Conservation (phyloP, 2,113 vertebrate genomes). For the Tinamus guttatus region DNA sequence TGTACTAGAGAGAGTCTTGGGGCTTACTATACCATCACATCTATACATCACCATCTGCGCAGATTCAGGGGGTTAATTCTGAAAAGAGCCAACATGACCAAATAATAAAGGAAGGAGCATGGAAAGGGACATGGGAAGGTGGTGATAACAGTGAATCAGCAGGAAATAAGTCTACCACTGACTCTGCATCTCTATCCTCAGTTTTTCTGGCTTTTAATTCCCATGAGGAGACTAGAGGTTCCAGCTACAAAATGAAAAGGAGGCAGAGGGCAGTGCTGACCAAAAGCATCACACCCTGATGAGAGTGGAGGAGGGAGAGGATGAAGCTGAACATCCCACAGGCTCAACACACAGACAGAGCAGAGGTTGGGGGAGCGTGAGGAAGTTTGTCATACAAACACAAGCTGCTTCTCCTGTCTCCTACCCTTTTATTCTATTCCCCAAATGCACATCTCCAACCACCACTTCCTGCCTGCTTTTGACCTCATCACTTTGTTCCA, state of each 20-base stretch:
- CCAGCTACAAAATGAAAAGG: neutral
- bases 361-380: neutral
- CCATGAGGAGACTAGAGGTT: neutral
- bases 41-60: constrained; percentile 6
- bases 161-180: neutral
- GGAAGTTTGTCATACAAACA: neutral
- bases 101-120: neutral
- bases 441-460: neutral
- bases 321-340: neutral
- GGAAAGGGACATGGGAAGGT: neutral
- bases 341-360: rapidly evolving
- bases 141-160: neutral
- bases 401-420: neutral
- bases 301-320: neutral
- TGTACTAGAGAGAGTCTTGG: neutral
- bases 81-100: neutral
- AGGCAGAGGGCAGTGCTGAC: neutral
- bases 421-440: neutral
- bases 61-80: neutral
- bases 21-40: neutral
- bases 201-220: neutral
- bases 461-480: neutral
- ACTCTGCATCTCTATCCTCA: neutral
- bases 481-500: neutral
- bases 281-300: neutral